These are phyloP conservation scores for Melinaea menophilus DNA, from an alignment of 2,888 invertebrate genomes.

Conservation along the genomic window DNA sequence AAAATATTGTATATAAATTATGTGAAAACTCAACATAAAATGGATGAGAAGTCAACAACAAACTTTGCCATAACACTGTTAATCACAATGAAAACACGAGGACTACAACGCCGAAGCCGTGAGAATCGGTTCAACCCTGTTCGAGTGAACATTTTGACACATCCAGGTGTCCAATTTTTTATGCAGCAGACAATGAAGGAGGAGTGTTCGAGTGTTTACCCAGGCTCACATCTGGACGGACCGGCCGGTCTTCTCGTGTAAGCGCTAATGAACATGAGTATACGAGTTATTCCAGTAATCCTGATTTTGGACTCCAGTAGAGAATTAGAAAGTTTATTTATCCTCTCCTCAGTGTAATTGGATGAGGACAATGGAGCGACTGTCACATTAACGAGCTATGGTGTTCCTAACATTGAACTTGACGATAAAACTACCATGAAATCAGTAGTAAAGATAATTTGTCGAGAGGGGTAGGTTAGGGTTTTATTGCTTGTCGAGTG, in stretches of 20 bases:
- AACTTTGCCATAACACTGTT: conserved; percentile 34
- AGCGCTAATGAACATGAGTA: conserved; percentile 65
- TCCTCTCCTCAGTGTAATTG: conserved; percentile 52
- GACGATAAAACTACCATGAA: conserved; percentile 69
- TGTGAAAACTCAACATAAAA: not conserved
- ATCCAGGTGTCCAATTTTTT: conserved; percentile 77
- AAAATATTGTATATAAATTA: not conserved
- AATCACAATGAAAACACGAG: conserved; percentile 38
- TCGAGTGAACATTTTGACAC: conserved; percentile 76
- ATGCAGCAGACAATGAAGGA: conserved; percentile 60
- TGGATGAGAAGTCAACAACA: conserved; percentile 17
- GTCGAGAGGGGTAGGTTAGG: conserved; percentile 60
- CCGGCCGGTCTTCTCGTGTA: conserved; percentile 71
- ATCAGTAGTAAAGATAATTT: conserved; percentile 70
- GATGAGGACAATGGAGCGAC: conserved; percentile 54
- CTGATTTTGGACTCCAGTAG: conserved; percentile 46
- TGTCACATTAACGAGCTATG: conserved; percentile 55
- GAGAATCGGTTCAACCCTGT: conserved; percentile 67
- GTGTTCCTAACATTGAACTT: conserved; percentile 69
- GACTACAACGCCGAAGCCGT: conserved; percentile 42
- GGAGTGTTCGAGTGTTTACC: conserved; percentile 55
- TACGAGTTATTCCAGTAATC: conserved; percentile 36
- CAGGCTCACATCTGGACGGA: conserved; percentile 73
- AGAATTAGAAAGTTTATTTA: conserved; percentile 55
- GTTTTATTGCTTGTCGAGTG: conserved; percentile 34